Evolutionary conservation across 2,797 vertebrate species (phyloP).

Genomic region (Pipistrellus kuhlii): DNA sequence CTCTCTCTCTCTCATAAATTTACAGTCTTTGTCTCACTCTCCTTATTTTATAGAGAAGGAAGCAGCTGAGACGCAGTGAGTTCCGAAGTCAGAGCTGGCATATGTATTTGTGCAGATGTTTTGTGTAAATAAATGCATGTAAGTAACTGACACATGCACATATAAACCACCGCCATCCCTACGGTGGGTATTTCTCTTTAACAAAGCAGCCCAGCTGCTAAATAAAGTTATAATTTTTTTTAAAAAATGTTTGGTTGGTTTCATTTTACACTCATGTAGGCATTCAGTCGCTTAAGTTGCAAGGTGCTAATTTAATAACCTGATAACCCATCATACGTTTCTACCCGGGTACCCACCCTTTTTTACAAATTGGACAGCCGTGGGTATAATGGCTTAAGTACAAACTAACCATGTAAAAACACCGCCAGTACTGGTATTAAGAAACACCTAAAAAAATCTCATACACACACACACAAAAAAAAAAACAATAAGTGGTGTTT

Average conservation of each 20-base stretch:
- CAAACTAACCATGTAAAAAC: background rate
- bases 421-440: background rate
- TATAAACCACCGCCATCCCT: too few species aligned
- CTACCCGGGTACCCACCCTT: background rate
- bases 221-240: background rate
- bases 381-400: background rate
- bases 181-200: background rate
- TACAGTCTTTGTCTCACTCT: background rate
- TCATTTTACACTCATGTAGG: background rate
- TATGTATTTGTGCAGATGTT: too few species aligned
- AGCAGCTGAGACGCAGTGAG: background rate
- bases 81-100: background rate
- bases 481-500: background rate
- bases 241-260: background rate
- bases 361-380: background rate
- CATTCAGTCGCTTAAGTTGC: background rate
- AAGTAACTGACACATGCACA: background rate
- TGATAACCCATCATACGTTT: background rate
- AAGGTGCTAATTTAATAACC: background rate
- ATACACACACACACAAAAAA: background rate
- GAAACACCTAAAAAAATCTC: background rate
- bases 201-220: background rate
- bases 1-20: background rate
- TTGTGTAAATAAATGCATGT: background rate
- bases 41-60: background rate